phyloP scores from a whole-genome alignment of 1,140 invertebrate genomes.

The Leptoteleia sp. region DNA sequence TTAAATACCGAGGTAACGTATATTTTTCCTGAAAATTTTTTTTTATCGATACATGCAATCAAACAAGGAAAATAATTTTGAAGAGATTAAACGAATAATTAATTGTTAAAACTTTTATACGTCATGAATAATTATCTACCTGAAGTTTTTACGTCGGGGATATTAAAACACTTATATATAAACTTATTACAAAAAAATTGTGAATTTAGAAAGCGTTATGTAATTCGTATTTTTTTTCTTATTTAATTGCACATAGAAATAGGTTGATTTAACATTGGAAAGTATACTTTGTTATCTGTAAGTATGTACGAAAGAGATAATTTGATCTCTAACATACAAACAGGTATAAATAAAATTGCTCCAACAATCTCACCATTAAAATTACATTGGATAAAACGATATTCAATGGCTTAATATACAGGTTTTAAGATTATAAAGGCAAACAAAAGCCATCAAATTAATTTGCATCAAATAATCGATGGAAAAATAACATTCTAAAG shows the following conservation, averaged over 20 bases:
- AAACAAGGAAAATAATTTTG: too few species aligned
- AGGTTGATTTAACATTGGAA: neutral
- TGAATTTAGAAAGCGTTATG: neutral
- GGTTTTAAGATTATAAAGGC: neutral
- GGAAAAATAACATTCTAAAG: conserved; percentile 18
- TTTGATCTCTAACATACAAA: neutral
- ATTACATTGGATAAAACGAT: too few species aligned
- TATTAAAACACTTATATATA: neutral
- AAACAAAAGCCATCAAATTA: neutral
- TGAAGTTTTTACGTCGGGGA: neutral
- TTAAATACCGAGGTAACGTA: neutral
- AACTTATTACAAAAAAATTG: neutral
- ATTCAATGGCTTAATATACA: too few species aligned
- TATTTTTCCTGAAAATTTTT: neutral
- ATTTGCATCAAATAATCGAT: neutral
- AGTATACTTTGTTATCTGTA: neutral
- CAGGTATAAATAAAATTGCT: neutral
- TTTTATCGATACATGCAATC: too few species aligned
- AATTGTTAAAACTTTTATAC: neutral
- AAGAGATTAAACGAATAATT: neutral
- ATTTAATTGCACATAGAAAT: conserved; percentile 1
- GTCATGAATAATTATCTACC: too few species aligned
- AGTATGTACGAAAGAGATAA: neutral
- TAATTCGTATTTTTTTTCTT: neutral
- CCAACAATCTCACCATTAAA: neutral